Conservation (phyloP, 2,797 vertebrate genomes). For the Falco peregrinus region DNA sequence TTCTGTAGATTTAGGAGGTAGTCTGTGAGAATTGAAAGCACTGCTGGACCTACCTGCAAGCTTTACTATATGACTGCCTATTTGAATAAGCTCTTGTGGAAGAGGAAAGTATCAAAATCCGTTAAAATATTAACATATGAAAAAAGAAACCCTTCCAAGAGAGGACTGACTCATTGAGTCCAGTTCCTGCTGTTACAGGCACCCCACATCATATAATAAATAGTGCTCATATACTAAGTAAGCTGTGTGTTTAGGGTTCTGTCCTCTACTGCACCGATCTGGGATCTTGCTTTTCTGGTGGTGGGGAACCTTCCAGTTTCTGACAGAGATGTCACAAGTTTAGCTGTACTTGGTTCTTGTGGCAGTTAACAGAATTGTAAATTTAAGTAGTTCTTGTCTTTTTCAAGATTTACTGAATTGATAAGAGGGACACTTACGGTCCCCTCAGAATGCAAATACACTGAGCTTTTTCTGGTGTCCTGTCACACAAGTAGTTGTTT, state of each 20-base stretch:
- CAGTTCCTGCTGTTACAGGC: not conserved
- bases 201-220: too few species aligned
- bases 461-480: not conserved
- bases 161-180: not conserved
- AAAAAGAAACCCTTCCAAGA: not conserved
- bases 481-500: fast-evolving
- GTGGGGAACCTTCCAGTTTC: not conserved
- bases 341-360: not conserved
- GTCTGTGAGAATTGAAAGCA: not conserved
- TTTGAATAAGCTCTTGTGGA: not conserved
- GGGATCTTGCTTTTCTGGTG: not conserved
- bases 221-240: not conserved
- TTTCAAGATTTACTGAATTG: not conserved
- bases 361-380: not conserved
- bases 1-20: not conserved
- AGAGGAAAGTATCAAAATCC: not conserved
- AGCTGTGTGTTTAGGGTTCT: not conserved
- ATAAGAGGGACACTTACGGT: not conserved
- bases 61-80: not conserved
- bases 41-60: not conserved
- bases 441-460: not conserved
- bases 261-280: not conserved
- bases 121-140: not conserved
- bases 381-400: not conserved
- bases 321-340: not conserved